Base-by-base conservation (phyloP, 2,113 vertebrate genomes). In the Cyprinodon variegatus region DNA sequence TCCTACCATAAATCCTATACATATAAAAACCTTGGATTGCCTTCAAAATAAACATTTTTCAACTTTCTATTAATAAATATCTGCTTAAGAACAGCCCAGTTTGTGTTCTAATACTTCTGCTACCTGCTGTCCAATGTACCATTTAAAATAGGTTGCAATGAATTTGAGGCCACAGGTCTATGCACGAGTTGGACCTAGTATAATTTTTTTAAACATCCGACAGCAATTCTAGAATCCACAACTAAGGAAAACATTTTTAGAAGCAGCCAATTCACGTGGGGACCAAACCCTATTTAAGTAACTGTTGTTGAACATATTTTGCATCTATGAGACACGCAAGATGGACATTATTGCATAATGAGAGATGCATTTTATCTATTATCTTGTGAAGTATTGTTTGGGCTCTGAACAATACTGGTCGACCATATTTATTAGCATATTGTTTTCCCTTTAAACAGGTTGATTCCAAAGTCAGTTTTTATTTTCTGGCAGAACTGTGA, bases 401-500 rank as follows among this genome's bases (percentile, higher is more conserved):
- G 36, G 40, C 67, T 57, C 50, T 0, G 38, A 65, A 61, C 78
- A 45, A 57, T 71, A 83, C 74, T 70, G 69, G n/a, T 78, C 69
- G 40, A 65, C 68, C 82, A 76, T 75, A 73, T 29, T 29, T 29
- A 83, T 83, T 74, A 74, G 48, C 74, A 77, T 79, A 71, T 53
- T 77, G 85, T 72, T 81, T 70, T 78, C 61, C 20, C 15, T 62
- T 74, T 77, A 64, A 65, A 75, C 65, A 65, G 70, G 57, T 22
- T 75, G 61, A 13, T 59, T 60, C 77, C 70, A 74, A 81, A 76
- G 50, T 37, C 38, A 80, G 43, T 78, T 76, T 83, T 65, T 46
- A n/a, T 70, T 74, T 75, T 13, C 10, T 2, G 22, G 2, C 73
- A 62, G 63, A 73, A 66, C 48, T 77, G 83, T 67, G 83, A 63